phyloP scores from a whole-genome alignment of 2,797 vertebrate species.

The Pantherophis alleghaniensis region DNA sequence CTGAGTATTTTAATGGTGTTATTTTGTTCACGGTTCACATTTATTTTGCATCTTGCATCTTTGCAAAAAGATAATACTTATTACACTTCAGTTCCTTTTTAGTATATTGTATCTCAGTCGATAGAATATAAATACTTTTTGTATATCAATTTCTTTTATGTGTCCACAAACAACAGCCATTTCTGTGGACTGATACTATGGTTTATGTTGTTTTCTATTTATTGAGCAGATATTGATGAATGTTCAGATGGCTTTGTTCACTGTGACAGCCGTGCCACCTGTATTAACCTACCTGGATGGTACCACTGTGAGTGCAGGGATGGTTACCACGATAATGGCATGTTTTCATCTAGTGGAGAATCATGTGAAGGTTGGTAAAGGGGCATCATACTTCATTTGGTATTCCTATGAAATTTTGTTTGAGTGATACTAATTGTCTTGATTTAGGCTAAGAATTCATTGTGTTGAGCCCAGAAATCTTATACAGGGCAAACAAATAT shows the following conservation, averaged over 20 bases:
- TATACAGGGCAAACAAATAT: not conserved
- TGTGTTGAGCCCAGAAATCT: not conserved
- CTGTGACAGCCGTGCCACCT: constrained; percentile 94
- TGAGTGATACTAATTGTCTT: not conserved
- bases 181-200: constrained; percentile 24
- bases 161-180: constrained; percentile 18
- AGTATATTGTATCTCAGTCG: not conserved
- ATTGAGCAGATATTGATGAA: constrained; percentile 91
- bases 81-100: constrained; percentile 6
- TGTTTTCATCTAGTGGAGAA: constrained; percentile 93
- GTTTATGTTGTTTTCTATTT: constrained; percentile 42
- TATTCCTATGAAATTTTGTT: not conserved
- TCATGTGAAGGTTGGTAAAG: constrained; percentile 92
- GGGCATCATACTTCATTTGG: not conserved
- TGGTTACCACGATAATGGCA: constrained; percentile 97
- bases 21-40: not conserved
- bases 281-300: constrained; percentile 98
- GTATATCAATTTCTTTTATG: constrained; percentile 12
- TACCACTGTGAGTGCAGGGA: constrained; percentile 99
- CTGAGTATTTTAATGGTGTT: not conserved
- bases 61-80: not conserved
- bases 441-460: not conserved
- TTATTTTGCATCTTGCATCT: not conserved
- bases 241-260: constrained; percentile 95
- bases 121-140: constrained; percentile 20